Conservation (phyloP, 2,113 vertebrate species). For the Silurus glanis region DNA sequence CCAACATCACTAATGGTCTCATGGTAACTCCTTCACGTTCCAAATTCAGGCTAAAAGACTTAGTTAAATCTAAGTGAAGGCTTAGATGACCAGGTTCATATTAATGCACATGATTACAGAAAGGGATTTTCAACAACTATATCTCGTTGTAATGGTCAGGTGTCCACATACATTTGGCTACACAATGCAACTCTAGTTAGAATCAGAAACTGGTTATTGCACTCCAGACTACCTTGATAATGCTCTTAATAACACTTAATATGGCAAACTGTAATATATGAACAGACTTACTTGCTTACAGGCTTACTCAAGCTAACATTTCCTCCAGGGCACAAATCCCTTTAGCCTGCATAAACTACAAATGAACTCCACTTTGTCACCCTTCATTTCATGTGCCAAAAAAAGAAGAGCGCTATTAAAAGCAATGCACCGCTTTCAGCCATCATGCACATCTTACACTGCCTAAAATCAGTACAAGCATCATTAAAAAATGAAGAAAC, state of each 20-base stretch:
- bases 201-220: background rate
- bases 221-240: background rate
- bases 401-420: conserved; percentile 34
- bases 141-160: background rate
- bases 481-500: conserved; percentile 10
- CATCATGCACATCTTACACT: conserved; percentile 31
- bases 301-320: conserved; percentile 24
- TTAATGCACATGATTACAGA: background rate
- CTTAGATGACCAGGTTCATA: background rate
- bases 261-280: conserved; percentile 26
- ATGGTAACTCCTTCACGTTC: background rate
- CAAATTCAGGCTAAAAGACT: background rate
- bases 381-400: conserved; percentile 35
- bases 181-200: background rate
- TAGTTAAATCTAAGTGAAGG: background rate
- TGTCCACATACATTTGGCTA: background rate
- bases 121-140: background rate
- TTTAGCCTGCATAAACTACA: conserved; percentile 27
- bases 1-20: background rate
- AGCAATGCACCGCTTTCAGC: background rate
- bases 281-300: conserved; percentile 10
- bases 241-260: conserved; percentile 34
- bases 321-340: conserved; percentile 41
- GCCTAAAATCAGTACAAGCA: background rate
- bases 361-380: conserved; percentile 39